phyloP scores from a whole-genome alignment of 2,888 invertebrate genomes.

The Nasonovia ribisnigri region DNA sequence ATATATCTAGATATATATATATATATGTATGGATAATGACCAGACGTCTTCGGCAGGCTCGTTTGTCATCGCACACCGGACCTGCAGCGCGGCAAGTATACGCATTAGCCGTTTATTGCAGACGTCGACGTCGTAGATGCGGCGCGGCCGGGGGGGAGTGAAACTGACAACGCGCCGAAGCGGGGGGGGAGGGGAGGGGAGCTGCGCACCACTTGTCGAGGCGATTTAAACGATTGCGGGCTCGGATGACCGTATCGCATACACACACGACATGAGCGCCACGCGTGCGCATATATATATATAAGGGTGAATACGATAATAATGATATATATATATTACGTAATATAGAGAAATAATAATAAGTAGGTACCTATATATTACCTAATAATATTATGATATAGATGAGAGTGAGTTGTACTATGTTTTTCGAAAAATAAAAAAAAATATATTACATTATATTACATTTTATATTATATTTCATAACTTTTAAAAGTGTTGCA shows the following conservation, averaged over 20 bases:
- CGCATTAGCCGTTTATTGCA: slow-evolving; percentile 62
- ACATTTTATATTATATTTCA: too few species aligned
- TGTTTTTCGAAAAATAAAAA: neutral
- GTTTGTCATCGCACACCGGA: neutral
- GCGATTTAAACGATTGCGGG: slow-evolving; percentile 45
- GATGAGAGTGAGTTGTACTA: neutral
- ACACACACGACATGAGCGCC: neutral
- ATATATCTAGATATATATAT: too few species aligned
- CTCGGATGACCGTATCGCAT: neutral
- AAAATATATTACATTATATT: too few species aligned
- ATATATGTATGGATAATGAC: slow-evolving; percentile 21
- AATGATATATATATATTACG: neutral
- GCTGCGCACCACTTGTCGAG: slow-evolving; percentile 45
- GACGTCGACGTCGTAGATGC: neutral
- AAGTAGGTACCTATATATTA: neutral
- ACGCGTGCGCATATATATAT: too few species aligned
- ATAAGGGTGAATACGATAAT: slow-evolving; percentile 10
- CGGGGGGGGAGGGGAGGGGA: neutral
- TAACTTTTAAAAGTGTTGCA: too few species aligned
- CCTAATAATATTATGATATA: neutral
- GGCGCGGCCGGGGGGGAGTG: neutral
- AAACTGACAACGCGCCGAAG: slow-evolving; percentile 14
- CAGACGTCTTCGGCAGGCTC: slow-evolving; percentile 50
- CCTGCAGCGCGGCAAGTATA: neutral
- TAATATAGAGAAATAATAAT: neutral